phyloP scores from a whole-genome alignment of 2,888 invertebrate genomes.

The Gerris lacustris region DNA sequence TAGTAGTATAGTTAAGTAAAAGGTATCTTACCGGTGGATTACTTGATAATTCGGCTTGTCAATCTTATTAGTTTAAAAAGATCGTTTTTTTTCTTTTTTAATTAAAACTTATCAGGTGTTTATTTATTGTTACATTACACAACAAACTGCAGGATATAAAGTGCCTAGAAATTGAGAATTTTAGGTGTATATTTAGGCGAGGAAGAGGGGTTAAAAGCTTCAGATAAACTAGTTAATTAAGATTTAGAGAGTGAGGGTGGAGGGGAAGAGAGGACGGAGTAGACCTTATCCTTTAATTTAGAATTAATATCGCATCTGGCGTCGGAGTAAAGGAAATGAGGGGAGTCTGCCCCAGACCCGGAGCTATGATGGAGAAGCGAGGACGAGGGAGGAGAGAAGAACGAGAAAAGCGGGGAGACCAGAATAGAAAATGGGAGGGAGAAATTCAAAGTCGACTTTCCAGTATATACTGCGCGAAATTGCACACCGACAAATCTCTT shows the following conservation, averaged over 20 bases:
- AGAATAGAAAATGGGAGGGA: conserved; percentile 19
- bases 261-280: not conserved
- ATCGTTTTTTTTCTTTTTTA: too few relatives aligned
- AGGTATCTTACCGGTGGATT: too few relatives aligned
- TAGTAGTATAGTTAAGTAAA: too few relatives aligned
- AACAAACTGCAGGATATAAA: not conserved
- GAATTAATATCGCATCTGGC: conserved; percentile 53
- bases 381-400: conserved; percentile 26
- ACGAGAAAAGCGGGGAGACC: conserved; percentile 21
- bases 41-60: too few relatives aligned
- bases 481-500: too few relatives aligned
- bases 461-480: too few relatives aligned
- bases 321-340: conserved; percentile 25
- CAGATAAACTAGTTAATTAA: conserved; percentile 10
- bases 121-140: too few relatives aligned
- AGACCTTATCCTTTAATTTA: conserved; percentile 27
- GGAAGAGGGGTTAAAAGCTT: not conserved
- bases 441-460: too few relatives aligned
- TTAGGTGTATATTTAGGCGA: too few relatives aligned
- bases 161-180: conserved; percentile 7
- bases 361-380: conserved; percentile 1
- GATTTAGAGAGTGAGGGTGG: conserved; percentile 7
- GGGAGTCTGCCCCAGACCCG: conserved; percentile 1
- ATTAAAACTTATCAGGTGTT: too few relatives aligned
- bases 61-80: too few relatives aligned